A percentile compares a stretch with the other conserved stretches of the same genome.
These are phyloP conservation scores for Lytechinus pictus DNA, from an alignment of 35 echinoderm and acorn worm species.

Conservation along the genomic window DNA sequence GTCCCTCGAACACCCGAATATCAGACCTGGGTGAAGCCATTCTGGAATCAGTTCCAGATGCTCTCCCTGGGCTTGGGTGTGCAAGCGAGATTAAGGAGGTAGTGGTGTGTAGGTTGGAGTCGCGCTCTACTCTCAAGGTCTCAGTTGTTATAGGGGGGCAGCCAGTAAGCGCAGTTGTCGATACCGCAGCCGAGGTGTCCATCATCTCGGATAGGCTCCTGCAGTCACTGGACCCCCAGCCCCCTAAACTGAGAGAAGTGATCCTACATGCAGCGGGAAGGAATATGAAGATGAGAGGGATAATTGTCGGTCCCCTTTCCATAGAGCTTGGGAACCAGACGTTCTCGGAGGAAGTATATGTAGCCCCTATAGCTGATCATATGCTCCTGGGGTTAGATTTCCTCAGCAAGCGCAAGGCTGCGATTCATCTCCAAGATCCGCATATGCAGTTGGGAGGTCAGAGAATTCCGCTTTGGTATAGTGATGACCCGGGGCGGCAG, in stretches of 20 bases:
- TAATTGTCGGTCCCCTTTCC: constrained; percentile 39
- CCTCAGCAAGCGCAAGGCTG: background rate
- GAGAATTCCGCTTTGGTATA: background rate
- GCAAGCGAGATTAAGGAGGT: background rate
- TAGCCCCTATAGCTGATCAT: constrained; percentile 67
- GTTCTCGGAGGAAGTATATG: constrained; percentile 47
- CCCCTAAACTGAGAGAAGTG: background rate
- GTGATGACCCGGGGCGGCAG: background rate
- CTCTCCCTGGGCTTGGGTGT: background rate
- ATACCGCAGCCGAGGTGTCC: constrained; percentile 60
- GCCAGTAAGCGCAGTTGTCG: constrained; percentile 4
- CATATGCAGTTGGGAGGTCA: constrained; percentile 13
- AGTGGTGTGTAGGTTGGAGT: background rate
- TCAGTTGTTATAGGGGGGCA: background rate
- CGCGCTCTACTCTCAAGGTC: background rate
- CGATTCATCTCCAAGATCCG: constrained; percentile 12
- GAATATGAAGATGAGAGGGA: constrained; percentile 54
- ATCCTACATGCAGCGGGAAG: constrained; percentile 49
- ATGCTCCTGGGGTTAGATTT: constrained; percentile 71
- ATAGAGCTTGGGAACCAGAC: background rate
- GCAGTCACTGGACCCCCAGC: background rate
- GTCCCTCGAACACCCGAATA: background rate
- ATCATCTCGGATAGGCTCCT: constrained; percentile 52
- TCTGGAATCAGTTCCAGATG: background rate
- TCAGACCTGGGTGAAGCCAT: background rate